Percentiles rank a stretch among this genome's conserved stretches.
phyloP scores from a whole-genome alignment of 2,888 invertebrate species.

The Itoplectis maculator region DNA sequence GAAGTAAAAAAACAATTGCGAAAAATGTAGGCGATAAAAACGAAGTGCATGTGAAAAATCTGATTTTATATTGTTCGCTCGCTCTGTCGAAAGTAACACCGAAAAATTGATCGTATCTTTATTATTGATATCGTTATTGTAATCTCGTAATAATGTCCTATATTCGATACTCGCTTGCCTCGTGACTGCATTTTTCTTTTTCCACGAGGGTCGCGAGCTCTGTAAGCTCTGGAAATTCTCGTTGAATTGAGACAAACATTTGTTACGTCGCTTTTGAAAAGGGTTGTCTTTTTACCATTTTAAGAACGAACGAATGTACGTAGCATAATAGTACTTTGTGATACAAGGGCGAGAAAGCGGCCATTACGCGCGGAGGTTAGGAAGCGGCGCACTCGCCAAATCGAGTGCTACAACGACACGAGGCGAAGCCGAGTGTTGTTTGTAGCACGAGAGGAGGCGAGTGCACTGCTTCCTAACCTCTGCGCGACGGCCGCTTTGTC shows the following conservation, averaged over 20 bases:
- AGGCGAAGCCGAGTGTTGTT: no score
- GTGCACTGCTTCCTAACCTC: no score
- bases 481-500: no score
- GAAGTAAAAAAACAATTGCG: conserved; percentile 21
- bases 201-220: conserved; percentile 5
- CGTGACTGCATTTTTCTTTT: conserved; percentile 29
- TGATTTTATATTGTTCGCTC: neutral
- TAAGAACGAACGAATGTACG: neutral
- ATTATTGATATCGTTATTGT: conserved; percentile 1
- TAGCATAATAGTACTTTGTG: neutral
- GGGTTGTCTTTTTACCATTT: neutral
- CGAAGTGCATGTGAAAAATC: conserved; percentile 37
- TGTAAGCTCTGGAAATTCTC: conserved; percentile 19
- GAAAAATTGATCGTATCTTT: neutral
- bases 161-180: conserved; percentile 2
- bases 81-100: conserved; percentile 27
- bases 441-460: no score
- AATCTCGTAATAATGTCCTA: neutral
- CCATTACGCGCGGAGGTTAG: no score
- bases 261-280: neutral
- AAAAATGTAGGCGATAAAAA: conserved; percentile 31
- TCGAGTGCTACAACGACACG: no score
- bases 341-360: no score
- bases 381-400: no score
- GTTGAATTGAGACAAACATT: neutral